phyloP scores from a whole-genome alignment of 2,888 invertebrate genomes.

The Megamerina dolium region DNA sequence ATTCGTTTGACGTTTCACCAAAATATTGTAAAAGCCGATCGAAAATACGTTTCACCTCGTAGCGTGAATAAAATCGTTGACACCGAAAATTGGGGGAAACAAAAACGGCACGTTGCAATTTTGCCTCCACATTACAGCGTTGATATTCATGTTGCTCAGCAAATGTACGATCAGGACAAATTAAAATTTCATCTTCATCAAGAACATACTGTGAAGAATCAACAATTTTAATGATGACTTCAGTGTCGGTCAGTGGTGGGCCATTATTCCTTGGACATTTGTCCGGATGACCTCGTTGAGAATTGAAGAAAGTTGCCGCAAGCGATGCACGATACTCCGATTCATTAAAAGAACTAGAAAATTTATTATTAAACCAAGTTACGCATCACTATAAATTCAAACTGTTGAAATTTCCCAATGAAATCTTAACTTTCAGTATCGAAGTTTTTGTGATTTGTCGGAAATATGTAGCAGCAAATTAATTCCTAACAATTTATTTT shows the following conservation, averaged over 20 bases:
- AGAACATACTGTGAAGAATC: conserved; percentile 19
- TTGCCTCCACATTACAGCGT: conserved; percentile 23
- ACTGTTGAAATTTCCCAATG: no score
- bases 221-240: conserved; percentile 15
- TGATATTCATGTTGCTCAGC: conserved; percentile 12
- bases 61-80: neutral
- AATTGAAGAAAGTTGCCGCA: conserved; percentile 23
- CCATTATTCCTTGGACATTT: conserved; percentile 11
- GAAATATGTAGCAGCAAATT: no score
- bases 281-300: conserved; percentile 22
- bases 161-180: conserved; percentile 19
- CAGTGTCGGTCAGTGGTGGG: no score
- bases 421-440: no score
- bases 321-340: conserved; percentile 20
- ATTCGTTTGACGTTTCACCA: conserved; percentile 5
- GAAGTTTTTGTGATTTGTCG: no score
- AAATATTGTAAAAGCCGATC: conserved; percentile 14
- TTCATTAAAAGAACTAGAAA: conserved; percentile 16
- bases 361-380: no score
- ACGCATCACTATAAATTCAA: no score
- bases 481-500: no score
- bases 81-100: neutral
- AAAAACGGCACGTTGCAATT: conserved; percentile 21
- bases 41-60: conserved; percentile 13
- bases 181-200: conserved; percentile 19